Conservation (phyloP, 2,797 vertebrate genomes). For the Scolopax bukidnonensis region DNA sequence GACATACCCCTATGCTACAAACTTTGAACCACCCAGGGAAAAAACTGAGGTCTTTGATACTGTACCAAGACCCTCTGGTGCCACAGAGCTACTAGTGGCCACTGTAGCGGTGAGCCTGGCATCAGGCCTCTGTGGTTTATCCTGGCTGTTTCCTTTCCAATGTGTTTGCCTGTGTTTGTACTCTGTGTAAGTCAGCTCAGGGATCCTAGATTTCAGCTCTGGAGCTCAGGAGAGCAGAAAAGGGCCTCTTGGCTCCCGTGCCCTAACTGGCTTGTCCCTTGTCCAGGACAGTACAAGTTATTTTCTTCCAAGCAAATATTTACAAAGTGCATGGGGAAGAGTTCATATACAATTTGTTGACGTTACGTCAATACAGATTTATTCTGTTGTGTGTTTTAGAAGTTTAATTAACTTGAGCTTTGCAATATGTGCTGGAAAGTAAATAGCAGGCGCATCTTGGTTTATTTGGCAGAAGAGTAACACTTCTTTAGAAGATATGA, state of each 20-base stretch:
- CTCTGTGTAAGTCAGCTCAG: neutral
- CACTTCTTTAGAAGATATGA: neutral
- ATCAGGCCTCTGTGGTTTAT: neutral
- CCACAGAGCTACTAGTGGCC: neutral
- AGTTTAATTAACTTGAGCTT: constrained; percentile 24
- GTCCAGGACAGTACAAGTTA: neutral
- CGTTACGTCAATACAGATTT: neutral
- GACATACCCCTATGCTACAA: neutral
- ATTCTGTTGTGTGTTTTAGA: constrained; percentile 14
- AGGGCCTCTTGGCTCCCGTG: neutral
- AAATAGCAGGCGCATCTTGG: neutral
- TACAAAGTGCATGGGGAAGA: neutral
- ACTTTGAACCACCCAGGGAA: neutral
- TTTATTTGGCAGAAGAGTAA: constrained; percentile 24
- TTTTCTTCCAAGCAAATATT: constrained; percentile 34
- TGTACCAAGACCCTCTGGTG: neutral
- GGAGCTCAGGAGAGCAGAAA: neutral
- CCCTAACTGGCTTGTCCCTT: neutral
- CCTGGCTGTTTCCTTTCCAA: neutral
- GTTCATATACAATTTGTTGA: neutral
- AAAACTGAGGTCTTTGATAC: neutral
- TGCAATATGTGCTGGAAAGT: constrained; percentile 37
- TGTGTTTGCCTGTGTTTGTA: neutral
- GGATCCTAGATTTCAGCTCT: neutral
- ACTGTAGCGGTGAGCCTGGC: fast-evolving